phyloP scores from a whole-genome alignment of 2,797 vertebrate species.

The Todus mexicanus region DNA sequence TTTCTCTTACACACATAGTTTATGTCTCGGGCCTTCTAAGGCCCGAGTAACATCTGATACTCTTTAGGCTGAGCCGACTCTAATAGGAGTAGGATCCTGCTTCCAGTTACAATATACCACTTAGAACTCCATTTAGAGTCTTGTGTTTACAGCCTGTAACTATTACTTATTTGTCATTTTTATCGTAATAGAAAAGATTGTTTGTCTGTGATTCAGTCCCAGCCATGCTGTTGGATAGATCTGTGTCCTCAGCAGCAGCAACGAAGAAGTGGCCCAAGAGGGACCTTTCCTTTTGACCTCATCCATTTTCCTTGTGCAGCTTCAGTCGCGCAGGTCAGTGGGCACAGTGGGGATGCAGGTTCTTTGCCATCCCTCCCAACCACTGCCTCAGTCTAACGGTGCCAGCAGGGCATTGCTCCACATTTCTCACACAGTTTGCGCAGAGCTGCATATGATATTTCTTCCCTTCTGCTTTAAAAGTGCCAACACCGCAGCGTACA shows the following conservation, averaged over 20 bases:
- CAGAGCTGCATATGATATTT: neutral
- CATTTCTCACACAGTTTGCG: neutral
- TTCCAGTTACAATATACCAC: constrained; percentile 12
- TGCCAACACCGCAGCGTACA: neutral
- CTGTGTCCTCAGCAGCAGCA: neutral
- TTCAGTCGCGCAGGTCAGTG: neutral
- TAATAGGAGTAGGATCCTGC: constrained; percentile 48
- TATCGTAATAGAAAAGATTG: constrained; percentile 52
- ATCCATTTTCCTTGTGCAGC: neutral
- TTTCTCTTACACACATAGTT: constrained; percentile 67
- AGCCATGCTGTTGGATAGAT: neutral
- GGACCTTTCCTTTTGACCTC: neutral
- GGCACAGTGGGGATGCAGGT: neutral
- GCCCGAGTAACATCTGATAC: constrained; percentile 69
- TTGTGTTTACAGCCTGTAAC: constrained; percentile 39
- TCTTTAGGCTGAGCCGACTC: constrained; percentile 45
- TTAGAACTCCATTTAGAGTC: constrained; percentile 30
- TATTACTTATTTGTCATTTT: constrained; percentile 60
- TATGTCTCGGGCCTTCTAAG: constrained; percentile 68
- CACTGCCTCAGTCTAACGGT: neutral
- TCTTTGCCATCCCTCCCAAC: neutral
- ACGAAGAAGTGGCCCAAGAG: neutral
- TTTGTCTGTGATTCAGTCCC: neutral
- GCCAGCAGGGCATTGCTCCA: neutral
- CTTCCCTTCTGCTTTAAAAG: neutral